A percentile compares a stretch with the other conserved stretches of the same genome.
These are phyloP conservation scores for Clunio marinus DNA, from an alignment of 2,888 invertebrate genomes.

Conservation along the genomic window DNA sequence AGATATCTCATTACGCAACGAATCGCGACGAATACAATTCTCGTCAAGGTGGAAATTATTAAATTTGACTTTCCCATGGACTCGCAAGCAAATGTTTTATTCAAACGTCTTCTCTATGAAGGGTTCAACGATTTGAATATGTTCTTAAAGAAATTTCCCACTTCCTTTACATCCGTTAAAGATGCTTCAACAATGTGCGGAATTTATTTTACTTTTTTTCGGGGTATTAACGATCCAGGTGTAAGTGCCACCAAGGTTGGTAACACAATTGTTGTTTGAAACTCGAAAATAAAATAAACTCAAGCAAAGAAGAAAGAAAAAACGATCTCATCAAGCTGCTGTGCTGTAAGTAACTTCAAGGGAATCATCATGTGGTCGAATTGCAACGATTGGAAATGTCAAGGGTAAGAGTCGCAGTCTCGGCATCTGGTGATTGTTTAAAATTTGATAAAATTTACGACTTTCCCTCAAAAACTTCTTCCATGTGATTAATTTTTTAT, in stretches of 20 bases:
- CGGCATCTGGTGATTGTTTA: slow-evolving; percentile 12
- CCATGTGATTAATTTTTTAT: slow-evolving; percentile 12
- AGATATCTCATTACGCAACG: slow-evolving; percentile 30
- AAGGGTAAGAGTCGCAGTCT: slow-evolving; percentile 19
- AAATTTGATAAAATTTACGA: not conserved
- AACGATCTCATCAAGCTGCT: not conserved
- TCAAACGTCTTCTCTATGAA: not conserved
- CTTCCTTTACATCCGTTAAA: slow-evolving; percentile 12
- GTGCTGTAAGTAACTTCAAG: not conserved
- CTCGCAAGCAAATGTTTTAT: not conserved
- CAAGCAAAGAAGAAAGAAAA: not conserved
- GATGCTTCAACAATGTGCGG: slow-evolving; percentile 8
- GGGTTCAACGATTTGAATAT: slow-evolving; percentile 27
- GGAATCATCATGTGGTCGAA: slow-evolving; percentile 19
- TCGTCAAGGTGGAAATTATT: slow-evolving; percentile 25
- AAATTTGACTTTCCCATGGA: slow-evolving; percentile 33
- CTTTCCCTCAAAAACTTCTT: not conserved
- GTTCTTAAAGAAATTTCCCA: not conserved
- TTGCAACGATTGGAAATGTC: slow-evolving; percentile 6
- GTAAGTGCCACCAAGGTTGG: not conserved
- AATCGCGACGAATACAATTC: slow-evolving; percentile 34
- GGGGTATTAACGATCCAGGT: not conserved
- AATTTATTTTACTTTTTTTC: too few relatives aligned
- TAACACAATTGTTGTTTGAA: too few relatives aligned
- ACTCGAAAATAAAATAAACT: too few relatives aligned